These are phyloP conservation scores for Stomatorhinus walkeri DNA, from an alignment of 2,797 vertebrate species.

Conservation along the genomic window DNA sequence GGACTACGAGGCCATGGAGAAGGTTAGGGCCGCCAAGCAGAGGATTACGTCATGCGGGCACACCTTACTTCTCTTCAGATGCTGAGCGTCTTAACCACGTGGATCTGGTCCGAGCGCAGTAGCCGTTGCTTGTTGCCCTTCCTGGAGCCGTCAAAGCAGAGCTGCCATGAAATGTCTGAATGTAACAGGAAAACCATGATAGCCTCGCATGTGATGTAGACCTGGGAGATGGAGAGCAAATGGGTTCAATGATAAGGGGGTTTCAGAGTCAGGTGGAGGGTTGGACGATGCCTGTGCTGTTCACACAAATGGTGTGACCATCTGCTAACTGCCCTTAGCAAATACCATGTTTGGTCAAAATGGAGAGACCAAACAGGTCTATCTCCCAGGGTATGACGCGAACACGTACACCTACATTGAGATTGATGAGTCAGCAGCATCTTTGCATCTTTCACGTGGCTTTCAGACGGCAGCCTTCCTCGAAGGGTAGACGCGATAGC, in stretches of 20 bases:
- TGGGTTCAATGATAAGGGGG: neutral
- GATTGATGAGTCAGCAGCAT: too few species aligned
- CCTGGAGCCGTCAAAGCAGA: neutral
- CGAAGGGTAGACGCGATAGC: neutral
- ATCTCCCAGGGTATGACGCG: neutral
- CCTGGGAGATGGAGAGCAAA: neutral
- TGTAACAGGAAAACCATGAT: neutral
- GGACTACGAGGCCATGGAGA: constrained; percentile 93
- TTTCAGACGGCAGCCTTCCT: neutral
- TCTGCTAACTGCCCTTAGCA: neutral
- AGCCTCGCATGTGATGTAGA: neutral
- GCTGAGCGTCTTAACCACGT: neutral
- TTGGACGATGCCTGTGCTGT: neutral
- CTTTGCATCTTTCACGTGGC: too few species aligned
- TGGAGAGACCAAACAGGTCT: neutral
- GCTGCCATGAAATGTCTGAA: neutral
- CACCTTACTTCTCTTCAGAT: neutral
- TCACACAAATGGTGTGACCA: constrained; percentile 5
- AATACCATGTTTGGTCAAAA: constrained; percentile 1
- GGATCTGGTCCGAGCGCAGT: neutral
- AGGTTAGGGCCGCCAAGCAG: constrained; percentile 58
- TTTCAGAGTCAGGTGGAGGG: neutral
- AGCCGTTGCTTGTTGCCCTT: neutral
- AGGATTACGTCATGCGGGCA: neutral
- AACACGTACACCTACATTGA: neutral